Conservation (phyloP, 2,113 vertebrate genomes). For the Anarrhichthys ocellatus region DNA sequence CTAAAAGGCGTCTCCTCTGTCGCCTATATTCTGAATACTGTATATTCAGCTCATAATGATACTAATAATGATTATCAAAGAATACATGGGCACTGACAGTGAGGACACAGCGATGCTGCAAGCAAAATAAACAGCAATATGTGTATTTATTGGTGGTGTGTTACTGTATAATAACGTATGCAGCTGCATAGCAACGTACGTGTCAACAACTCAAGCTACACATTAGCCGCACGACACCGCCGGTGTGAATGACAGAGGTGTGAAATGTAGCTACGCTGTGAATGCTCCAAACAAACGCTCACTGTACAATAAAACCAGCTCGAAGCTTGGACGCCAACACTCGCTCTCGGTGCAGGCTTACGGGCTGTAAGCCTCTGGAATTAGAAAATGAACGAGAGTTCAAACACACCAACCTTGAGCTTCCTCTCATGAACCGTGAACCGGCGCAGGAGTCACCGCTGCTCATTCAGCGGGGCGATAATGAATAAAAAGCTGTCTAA, state of each 20-base stretch:
- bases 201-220: neutral
- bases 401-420: constrained; percentile 57
- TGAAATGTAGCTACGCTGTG: neutral
- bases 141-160: neutral
- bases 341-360: constrained; percentile 55
- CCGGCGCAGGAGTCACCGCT: neutral
- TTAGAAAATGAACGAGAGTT: constrained; percentile 20
- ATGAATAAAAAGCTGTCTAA: constrained; percentile 10
- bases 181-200: neutral
- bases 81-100: rapidly evolving
- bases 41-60: neutral
- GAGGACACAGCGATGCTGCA: neutral
- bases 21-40: neutral
- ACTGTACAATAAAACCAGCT: neutral
- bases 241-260: neutral
- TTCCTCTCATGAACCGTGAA: constrained; percentile 53
- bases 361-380: constrained; percentile 52
- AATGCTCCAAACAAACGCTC: neutral
- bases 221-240: neutral
- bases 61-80: neutral
- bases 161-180: constrained; percentile 2
- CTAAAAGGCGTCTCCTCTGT: constrained; percentile 39
- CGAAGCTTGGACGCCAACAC: neutral
- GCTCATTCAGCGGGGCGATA: neutral
- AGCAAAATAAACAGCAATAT: neutral